Evolutionary conservation across 2,113 vertebrate species (phyloP), one percentile per base, ranked within the genome.

Genomic region (Poecilia latipinna): DNA sequence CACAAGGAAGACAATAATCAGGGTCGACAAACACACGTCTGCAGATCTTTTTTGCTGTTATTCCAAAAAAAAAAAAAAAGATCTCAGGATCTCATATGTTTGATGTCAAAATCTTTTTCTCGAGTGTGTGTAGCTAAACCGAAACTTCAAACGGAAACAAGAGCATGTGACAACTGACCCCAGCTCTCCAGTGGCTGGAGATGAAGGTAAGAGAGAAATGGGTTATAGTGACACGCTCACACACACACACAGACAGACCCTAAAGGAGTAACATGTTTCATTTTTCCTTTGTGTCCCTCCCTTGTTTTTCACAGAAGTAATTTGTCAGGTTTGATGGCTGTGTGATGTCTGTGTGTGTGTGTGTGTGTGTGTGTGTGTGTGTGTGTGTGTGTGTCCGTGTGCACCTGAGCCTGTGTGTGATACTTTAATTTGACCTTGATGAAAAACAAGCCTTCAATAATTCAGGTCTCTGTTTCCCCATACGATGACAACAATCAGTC

Each of bases 391-490:
- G 61, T 75, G 78, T 77, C 33, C 61, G 24, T 28, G 35, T 85
- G 74, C 48, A 66, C 39, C n/a, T 31, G 3, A 65, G 75, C 63
- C 33, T 68, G 74, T 12, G 19, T 68, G 57, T 61, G 65, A 57
- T 65, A 64, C 70, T 66, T 82, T 74, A 80, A 83, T 83, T 87
- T 74, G 65, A 88, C 68, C 86, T 80, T 82, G 86, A 85, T 85
- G 84, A 88, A 90, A 90, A 83, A 82, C 84, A 85, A 83, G 82
- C 70, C 71, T 79, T 88, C 82, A 82, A 87, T 87, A 85, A 86
- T 83, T 83, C 75, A 88, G 48, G 71, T 60, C 28, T 63, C 61
- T 75, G 29, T 66, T 35, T 68, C 62, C 65, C 65, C 79, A 70
- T 51, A 63, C 51, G 6, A 61, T 81, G 79, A 86, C 79, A 86